Evolutionary conservation across 2,113 vertebrate species (phyloP).

Genomic region (Carettochelys insculpta): DNA sequence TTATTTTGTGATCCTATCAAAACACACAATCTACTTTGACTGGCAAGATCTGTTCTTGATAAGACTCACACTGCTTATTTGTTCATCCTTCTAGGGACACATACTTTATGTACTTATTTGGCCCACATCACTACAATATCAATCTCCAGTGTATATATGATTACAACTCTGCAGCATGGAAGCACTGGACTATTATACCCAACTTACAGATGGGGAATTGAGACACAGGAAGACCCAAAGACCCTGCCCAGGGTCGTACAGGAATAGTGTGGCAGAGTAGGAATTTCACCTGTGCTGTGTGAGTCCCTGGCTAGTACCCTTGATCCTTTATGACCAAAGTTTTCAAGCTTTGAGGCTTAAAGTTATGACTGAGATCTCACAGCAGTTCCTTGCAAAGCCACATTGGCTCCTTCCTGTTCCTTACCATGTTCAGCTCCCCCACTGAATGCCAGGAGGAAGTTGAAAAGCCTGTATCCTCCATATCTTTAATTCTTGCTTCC

Average conservation of each 20-base stretch:
- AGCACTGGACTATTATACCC: accelerated
- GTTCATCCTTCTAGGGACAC: not conserved
- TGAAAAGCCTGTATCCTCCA: not conserved
- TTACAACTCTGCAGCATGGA: not conserved
- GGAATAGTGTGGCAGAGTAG: not conserved
- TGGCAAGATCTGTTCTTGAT: not conserved
- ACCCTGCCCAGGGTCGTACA: not conserved
- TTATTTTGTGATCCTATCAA: not conserved
- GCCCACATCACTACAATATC: accelerated
- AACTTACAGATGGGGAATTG: not conserved
- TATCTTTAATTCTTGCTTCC: not conserved
- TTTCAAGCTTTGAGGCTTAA: conserved; percentile 39
- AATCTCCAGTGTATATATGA: not conserved
- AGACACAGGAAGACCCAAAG: accelerated
- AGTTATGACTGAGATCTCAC: not conserved
- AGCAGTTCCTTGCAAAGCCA: not conserved
- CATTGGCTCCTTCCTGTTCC: not conserved
- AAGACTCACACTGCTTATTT: accelerated
- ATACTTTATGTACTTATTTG: not conserved
- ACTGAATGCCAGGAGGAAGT: accelerated
- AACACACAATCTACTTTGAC: not conserved
- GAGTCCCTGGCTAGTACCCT: not conserved
- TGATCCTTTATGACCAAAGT: conserved; percentile 42
- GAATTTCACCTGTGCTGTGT: not conserved
- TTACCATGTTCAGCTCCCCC: not conserved